Base-by-base conservation (phyloP, 2,888 invertebrate genomes). In the Ophioninae sp. region DNA sequence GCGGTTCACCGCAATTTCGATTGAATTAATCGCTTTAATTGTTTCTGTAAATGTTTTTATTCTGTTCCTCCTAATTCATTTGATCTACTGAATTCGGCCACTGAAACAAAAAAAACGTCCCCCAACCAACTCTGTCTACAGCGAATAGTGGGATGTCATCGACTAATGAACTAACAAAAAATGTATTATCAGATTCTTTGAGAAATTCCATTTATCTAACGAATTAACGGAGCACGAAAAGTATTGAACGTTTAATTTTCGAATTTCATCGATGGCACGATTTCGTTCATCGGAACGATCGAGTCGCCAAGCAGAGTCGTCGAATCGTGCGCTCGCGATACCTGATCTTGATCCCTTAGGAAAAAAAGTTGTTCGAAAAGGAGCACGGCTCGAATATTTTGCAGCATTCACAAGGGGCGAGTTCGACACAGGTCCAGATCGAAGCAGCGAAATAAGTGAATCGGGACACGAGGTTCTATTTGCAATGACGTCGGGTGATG, bases 381-480 rank as follows among this genome's bases (percentile, higher is more conserved):
- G 3, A 30, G 30, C 30, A 30, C 2, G 30, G 30, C 9, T 10
- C 51, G 20, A 17, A 6, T n/a, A 22, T 17, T 30, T 17, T 17
- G 5, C 17, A 37, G 9, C n/a, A 44, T 44, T 7, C 23, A 7
- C 23, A 0, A 51, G 17, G 23, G 68, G 22, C 37, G 1, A 56
- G 56, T 56, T 56, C 30, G 17, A 17, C 23, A 6, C 8, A 20
- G 30, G 22, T 13, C 20, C 23, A 17, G 39, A 44, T 30, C 7
- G 39, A n/a, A 13, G 63, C 23, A 63, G 71, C 41, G 22, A 77
- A 69, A 71, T 71, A 44, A 73, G 68, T 44, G 30, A 67, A 82
- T 10, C 23, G 73, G 56, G 82, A 67, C 73, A 83, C 69, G 79
- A 79, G 77, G 79, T 79, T 73, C 82, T 76, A 80, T 82, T 82